Base-by-base conservation (phyloP, 2,888 invertebrate genomes). In the Argyresthia albistria region DNA sequence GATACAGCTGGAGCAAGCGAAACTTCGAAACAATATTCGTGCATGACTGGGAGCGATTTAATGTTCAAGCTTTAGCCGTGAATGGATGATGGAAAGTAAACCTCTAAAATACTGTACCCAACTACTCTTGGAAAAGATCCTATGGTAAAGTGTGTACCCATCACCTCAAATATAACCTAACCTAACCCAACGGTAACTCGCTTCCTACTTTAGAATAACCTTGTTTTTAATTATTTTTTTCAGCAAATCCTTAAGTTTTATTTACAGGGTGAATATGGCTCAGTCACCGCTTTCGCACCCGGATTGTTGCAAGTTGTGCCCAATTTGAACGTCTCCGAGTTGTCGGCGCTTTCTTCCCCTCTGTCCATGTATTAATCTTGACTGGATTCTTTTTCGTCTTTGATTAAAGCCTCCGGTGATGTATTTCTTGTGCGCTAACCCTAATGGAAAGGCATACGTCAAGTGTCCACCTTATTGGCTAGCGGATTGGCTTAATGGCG, bases 371-470 rank as follows among this genome's bases (percentile, higher is more conserved):
- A 84, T 86, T 83, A 82, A 84, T 86, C 82, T 80, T 73, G 66
- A 63, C 64, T 65, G 70, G 74, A 74, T 74, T 72, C 79, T 74
- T 56, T 76, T 72, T 74, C 67, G 77, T 76, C 80, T 80, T 82
- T 86, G 84, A 87, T 87, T 87, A 84, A 84, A 73, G 69, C 73
- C 63, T 64, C 67, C 70, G 60, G 77, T 86, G 84, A 87, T 83
- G 80, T 84, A 87, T 87, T 83, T 83, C 81, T 82, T 84, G 77
- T 73, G 65, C 72, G 72, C 73, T 70, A 76, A 51, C 78, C 80
- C 73, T 87, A 86, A 87, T 86, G 83, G 84, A 79, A 84, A 78
- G 73, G 65, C 80, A 84, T 87, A 80, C 78, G 73, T 87, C 86
- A 87, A 84, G 84, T 80, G 80, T 79, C 82, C 71, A 79, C 82